Evolutionary conservation across 1,140 invertebrate genomes (phyloP).

Genomic region (Zaprionus lachaisei): DNA sequence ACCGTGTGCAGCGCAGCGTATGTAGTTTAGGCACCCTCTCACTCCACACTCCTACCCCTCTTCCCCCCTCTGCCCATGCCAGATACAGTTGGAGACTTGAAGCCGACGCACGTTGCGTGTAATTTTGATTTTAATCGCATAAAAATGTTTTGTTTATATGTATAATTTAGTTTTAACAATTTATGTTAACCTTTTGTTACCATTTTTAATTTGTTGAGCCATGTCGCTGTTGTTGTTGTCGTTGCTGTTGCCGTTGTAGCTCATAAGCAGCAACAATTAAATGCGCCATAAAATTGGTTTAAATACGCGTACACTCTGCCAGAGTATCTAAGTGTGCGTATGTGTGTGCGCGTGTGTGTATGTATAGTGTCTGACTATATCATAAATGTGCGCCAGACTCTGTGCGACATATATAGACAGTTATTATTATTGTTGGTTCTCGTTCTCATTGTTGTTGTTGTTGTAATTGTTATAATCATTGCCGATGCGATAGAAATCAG

Average conservation of each 20-base stretch:
- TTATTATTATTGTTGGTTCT: conserved; percentile 67
- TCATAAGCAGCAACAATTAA: conserved; percentile 81
- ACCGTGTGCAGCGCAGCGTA: conserved; percentile 53
- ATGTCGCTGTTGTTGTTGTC: conserved; percentile 15
- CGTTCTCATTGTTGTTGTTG: conserved; percentile 38
- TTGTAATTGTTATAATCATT: conserved; percentile 73
- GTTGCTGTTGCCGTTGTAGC: conserved; percentile 44
- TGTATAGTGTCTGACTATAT: conserved; percentile 34
- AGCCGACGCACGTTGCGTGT: conserved; percentile 78
- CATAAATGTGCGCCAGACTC: conserved; percentile 42
- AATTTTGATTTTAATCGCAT: conserved; percentile 82
- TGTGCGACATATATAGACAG: conserved; percentile 61
- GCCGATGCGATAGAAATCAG: conserved; percentile 74
- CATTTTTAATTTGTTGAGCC: conserved; percentile 74
- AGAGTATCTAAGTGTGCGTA: conserved; percentile 25
- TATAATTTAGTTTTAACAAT: conserved; percentile 83
- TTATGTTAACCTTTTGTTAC: conserved; percentile 82
- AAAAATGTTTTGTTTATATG: conserved; percentile 83
- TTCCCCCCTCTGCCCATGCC: neutral
- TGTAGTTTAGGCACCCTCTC: conserved; percentile 16
- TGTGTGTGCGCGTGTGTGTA: conserved; percentile 6
- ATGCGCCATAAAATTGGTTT: conserved; percentile 81
- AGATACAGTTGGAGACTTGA: conserved; percentile 24
- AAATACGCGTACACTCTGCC: conserved; percentile 62
- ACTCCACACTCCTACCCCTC: neutral